Conservation (phyloP, 2,797 vertebrate species). For the Pangasius djambal region DNA sequence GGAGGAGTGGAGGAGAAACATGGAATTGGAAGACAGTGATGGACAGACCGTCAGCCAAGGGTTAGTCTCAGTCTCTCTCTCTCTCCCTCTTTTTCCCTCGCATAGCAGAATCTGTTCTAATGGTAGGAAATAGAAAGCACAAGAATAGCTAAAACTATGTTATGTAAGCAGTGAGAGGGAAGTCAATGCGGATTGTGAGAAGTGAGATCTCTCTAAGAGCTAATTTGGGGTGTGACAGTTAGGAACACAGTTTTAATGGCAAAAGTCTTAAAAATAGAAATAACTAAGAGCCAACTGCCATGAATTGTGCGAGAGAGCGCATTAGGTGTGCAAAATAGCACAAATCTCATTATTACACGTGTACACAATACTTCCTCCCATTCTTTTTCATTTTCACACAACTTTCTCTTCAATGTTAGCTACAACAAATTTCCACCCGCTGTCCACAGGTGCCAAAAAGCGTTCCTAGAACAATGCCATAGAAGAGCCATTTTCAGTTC, state of each 20-base stretch:
- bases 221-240: slow-evolving; percentile 1
- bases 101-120: slow-evolving; percentile 57
- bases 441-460: neutral
- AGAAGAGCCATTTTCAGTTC: neutral
- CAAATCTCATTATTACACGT: slow-evolving; percentile 12
- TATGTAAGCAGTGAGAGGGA: slow-evolving; percentile 59
- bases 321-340: slow-evolving; percentile 5
- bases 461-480: neutral
- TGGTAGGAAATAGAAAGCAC: slow-evolving; percentile 49
- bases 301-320: neutral
- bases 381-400: neutral
- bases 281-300: neutral
- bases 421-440: neutral
- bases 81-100: slow-evolving; percentile 29
- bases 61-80: slow-evolving; percentile 21
- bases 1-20: slow-evolving; percentile 17
- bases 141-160: slow-evolving; percentile 66
- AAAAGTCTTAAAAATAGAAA: slow-evolving; percentile 26
- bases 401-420: neutral
- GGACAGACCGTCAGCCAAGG: slow-evolving; percentile 49
- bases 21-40: slow-evolving; percentile 28
- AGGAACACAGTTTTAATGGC: slow-evolving; percentile 27
- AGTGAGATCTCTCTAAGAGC: slow-evolving; percentile 21
- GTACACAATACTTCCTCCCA: neutral
- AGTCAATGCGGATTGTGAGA: neutral